Conservation (phyloP, 2,113 vertebrate species). For the Cheilinus undulatus region DNA sequence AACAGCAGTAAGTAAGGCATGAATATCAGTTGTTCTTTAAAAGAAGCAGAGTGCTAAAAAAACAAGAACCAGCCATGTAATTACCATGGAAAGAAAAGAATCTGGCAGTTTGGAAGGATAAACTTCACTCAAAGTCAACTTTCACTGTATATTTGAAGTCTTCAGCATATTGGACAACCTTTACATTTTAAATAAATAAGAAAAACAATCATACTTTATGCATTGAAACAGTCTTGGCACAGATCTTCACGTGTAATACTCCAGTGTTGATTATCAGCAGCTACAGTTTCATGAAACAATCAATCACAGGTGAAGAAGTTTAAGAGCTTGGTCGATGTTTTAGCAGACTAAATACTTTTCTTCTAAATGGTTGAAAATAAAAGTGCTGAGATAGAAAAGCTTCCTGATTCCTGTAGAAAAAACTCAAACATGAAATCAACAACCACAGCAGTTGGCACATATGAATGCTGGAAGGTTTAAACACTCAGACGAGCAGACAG, state of each 20-base stretch:
- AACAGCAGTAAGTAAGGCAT: not conserved
- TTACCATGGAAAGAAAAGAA: not conserved
- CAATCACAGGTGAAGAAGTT: too few species aligned
- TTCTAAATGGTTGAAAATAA: not conserved
- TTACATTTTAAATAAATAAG: not conserved
- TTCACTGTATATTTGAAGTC: not conserved
- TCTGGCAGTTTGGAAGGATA: not conserved
- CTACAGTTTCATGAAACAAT: too few species aligned
- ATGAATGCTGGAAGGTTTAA: not conserved
- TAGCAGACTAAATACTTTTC: not conserved
- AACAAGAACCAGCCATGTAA: not conserved
- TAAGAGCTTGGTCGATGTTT: not conserved
- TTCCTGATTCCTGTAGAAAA: not conserved
- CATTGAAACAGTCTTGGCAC: not conserved
- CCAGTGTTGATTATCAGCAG: not conserved
- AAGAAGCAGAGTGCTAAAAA: not conserved
- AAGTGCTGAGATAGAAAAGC: not conserved
- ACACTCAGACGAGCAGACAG: not conserved
- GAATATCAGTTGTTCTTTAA: too few species aligned
- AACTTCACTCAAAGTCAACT: not conserved
- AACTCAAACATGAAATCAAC: not conserved
- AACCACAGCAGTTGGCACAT: not conserved
- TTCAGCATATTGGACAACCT: not conserved
- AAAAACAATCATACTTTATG: too few species aligned
- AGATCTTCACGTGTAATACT: not conserved